Conservation (phyloP, 2,113 vertebrate genomes). For the Pangasianodon gigas region DNA sequence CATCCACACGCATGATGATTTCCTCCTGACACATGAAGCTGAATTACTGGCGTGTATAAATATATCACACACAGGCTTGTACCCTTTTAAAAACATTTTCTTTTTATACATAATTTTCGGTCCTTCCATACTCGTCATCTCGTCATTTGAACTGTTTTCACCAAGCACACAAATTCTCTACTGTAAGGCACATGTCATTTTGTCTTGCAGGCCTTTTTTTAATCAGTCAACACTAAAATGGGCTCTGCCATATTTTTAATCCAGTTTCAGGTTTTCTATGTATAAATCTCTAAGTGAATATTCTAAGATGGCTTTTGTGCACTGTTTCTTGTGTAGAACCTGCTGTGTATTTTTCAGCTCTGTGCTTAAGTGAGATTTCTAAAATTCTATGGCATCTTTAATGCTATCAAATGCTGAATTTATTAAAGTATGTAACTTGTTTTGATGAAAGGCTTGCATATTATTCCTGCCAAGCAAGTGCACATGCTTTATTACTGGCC, state of each 20-base stretch:
- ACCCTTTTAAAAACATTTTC: neutral
- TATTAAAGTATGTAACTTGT: constrained; percentile 28
- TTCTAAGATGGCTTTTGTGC: constrained; percentile 44
- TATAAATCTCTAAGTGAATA: constrained; percentile 45
- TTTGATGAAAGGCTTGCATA: constrained; percentile 4
- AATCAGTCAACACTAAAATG: constrained; percentile 16
- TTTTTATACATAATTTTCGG: constrained; percentile 9
- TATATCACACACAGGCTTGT: neutral
- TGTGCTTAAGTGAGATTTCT: constrained; percentile 37
- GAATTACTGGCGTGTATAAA: neutral
- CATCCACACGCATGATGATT: constrained; percentile 1
- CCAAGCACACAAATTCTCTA: neutral
- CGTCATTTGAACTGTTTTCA: neutral
- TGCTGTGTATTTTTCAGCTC: constrained; percentile 29
- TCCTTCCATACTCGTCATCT: neutral
- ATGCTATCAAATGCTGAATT: constrained; percentile 8
- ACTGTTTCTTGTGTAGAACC: constrained; percentile 35
- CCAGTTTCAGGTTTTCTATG: constrained; percentile 39
- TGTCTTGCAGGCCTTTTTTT: constrained; percentile 24
- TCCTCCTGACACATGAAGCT: neutral
- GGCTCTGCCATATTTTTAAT: constrained; percentile 43
- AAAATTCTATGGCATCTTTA: constrained; percentile 16
- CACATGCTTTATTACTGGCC: constrained; percentile 36
- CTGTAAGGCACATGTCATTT: neutral
- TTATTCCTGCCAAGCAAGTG: constrained; percentile 25